Evolutionary conservation across 1,140 invertebrate species (phyloP), one percentile per base, ranked within the genome.

Genomic region (Micrasema longulum): DNA sequence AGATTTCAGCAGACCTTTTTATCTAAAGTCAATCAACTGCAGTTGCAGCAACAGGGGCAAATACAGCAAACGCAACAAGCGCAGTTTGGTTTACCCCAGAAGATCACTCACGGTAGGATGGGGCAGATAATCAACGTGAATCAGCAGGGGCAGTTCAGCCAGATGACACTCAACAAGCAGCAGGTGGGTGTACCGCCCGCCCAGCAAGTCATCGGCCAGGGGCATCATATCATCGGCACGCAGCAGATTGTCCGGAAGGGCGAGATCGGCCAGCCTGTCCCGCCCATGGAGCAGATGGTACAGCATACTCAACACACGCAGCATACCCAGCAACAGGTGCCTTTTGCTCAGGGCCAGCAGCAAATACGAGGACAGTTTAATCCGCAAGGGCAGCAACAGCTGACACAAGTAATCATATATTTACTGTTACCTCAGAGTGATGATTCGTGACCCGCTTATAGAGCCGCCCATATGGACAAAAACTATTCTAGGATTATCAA

Each of bases 31-130:
- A 45, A 31, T 41, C 74, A 69, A 50, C 18, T 57, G 38, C 69
- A 75, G 18, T 14, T 62, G 5, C 68, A 74, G 22, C 20, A 31
- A 20, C 57, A 68, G 14, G 16, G 48, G n/a, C 66, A 73, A 36
- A 14, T 60, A 22, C 67, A 67, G 26, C 70, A 75, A 66, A 7
- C 18, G 4, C 60, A 76, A 53, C 67, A 74, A 60, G 10, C 31
- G 16, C 67, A 69, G n/a, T 62, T 72, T 23, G 78, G 78, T n/a
- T 76, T 84, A 1, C 80, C 82, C 20, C 84, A 85, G 50, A 84
- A 86, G 41, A 86, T 88, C 9, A 36, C 48, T 7, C 69, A 72
- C 22, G 11, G 73, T 20, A 69, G 50, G 36, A 72, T 60, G 36
- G 57, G 69, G 12, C 69, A 72, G 14, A 70, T 72, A 1, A 72